Base-by-base conservation (phyloP, 2,113 vertebrate genomes). In the Thamnaconus septentrionalis region DNA sequence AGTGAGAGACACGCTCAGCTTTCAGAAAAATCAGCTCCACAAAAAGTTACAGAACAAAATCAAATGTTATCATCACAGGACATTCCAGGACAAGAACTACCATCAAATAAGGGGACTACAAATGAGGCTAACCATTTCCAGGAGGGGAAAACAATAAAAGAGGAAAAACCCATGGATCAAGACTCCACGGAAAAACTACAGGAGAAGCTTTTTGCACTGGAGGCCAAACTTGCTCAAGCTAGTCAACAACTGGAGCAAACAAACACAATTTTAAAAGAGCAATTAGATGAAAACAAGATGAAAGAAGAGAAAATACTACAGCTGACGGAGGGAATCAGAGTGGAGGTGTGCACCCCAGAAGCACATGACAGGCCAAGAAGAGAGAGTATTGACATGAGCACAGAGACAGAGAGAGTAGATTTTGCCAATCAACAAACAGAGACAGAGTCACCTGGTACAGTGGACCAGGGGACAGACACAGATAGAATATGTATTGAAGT, bases 281-380 rank as follows among this genome's bases (percentile, higher is more conserved):
- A 96, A 80, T 84, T 92, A 41, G 86, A 91, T 3, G 94, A 95
- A 61, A 92, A 94, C 72, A 90, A 91, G 78, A 75, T 85, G 59
- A 96, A 94, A 58, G 93, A 94, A 53, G 91, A 88, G 49, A 93
- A 65, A 76, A 95, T 97, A 71, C 71, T 87, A 51, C 88, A 94
- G 66, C 76, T 98, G 42, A 91, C 87, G 75, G 90, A 91, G 5
- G 88, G 86, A 71, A 54, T 88, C 41, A 81, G 47, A 52, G 84
- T 83, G 7, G 86, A 87, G 61, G 62, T 83, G 9, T 85, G 70
- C 61, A 66, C 70, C 4, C 41, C 76, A 55, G 78, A 82, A 56
- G 54, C 49, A 52, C 40, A 66, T 0, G 61, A 41, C 3, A 71
- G 56, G 18, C 56, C 76, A 6, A 84, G 89, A 77, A 85, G 89